phyloP scores from a whole-genome alignment of 2,113 vertebrate genomes.

The human (Homo sapiens) region DNA sequence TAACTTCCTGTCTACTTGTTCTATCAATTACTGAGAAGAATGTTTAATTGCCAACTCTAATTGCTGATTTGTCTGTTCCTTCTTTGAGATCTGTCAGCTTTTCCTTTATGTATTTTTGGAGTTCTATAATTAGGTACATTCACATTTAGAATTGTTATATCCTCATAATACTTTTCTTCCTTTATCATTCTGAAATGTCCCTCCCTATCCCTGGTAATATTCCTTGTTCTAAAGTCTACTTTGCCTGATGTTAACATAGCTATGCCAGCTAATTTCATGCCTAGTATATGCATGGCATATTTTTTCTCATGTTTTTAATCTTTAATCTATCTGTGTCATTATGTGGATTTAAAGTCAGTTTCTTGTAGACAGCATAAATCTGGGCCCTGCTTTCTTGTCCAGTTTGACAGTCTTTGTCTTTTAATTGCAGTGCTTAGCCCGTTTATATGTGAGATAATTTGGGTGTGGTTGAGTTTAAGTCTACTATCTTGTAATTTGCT shows the following conservation, averaged over 20 bases:
- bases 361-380: background rate
- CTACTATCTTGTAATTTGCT: background rate
- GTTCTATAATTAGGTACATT: background rate
- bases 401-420: background rate
- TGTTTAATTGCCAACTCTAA: background rate
- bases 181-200: background rate
- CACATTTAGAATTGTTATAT: background rate
- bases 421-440: no score
- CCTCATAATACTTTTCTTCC: background rate
- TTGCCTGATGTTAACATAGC: background rate
- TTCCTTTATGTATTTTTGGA: background rate
- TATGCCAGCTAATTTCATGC: no score
- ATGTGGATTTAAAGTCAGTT: background rate
- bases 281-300: rapidly evolving
- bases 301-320: background rate
- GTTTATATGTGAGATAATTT: no score
- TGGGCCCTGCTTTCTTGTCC: background rate
- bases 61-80: background rate
- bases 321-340: background rate
- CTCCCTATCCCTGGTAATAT: background rate
- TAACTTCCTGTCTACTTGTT: background rate
- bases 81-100: background rate
- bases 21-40: background rate
- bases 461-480: background rate
- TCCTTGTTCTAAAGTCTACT: background rate